These are phyloP conservation scores for Acanthosoma haemorrhoidale DNA, from an alignment of 2,888 invertebrate genomes.

Conservation along the genomic window DNA sequence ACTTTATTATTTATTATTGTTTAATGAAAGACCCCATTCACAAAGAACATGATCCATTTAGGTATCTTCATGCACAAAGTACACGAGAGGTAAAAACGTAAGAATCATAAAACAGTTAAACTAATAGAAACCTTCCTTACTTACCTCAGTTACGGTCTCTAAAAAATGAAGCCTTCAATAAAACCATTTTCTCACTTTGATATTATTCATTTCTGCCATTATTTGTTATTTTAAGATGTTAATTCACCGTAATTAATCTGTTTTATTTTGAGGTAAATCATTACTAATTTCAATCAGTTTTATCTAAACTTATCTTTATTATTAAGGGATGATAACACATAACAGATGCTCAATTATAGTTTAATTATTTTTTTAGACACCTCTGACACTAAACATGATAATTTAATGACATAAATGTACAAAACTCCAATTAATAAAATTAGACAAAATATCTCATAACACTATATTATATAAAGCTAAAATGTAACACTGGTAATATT, in stretches of 20 bases:
- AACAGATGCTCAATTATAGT: neutral
- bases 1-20: no score
- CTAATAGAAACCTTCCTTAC: no score
- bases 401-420: constrained; percentile 7
- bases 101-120: no score
- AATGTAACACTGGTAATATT: neutral
- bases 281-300: neutral
- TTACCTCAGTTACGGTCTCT: no score
- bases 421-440: neutral
- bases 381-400: neutral
- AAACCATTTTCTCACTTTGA: no score
- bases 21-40: no score
- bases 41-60: no score
- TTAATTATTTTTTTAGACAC: neutral
- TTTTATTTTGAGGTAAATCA: neutral
- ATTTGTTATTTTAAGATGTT: no score
- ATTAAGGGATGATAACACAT: neutral
- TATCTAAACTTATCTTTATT: neutral
- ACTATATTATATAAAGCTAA: neutral
- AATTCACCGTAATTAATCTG: neutral
- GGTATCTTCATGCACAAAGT: no score
- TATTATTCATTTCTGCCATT: no score
- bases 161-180: no score
- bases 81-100: no score
- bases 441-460: neutral